Evolutionary conservation across 2,888 invertebrate genomes (phyloP).

Genomic region (Amphipoea lucens): DNA sequence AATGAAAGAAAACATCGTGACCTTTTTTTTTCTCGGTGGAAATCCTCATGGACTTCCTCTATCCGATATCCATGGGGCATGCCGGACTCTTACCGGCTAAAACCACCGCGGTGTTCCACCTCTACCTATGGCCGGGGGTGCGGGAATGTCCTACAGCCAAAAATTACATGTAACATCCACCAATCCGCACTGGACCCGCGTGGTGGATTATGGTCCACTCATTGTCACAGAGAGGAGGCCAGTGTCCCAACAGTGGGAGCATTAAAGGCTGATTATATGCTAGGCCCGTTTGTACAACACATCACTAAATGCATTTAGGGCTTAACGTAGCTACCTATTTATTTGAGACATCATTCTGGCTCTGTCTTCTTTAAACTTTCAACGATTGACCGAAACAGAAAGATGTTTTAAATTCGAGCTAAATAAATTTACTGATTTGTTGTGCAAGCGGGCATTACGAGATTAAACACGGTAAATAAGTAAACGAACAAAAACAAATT

Average conservation of each 20-base stretch:
- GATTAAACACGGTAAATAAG: not conserved
- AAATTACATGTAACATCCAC: not conserved
- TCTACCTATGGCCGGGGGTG: too few species aligned
- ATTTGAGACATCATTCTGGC: not conserved
- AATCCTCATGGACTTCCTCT: too few species aligned
- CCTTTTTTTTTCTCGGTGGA: too few species aligned
- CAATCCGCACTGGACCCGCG: not conserved
- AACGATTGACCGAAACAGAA: not conserved
- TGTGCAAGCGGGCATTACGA: not conserved
- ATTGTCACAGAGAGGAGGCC: not conserved
- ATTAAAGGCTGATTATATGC: too few species aligned
- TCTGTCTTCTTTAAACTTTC: not conserved
- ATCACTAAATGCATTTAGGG: not conserved
- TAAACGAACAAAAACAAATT: not conserved
- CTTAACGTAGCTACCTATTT: not conserved
- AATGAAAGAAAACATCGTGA: not conserved
- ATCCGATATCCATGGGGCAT: too few species aligned
- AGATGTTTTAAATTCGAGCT: not conserved
- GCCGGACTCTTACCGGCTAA: too few species aligned
- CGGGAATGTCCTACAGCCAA: not conserved
- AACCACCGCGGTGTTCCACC: too few species aligned
- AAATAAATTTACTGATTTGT: not conserved
- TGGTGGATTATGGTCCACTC: not conserved
- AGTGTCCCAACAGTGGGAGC: not conserved
- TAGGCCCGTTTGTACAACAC: not conserved